Conservation (phyloP, 2,797 vertebrate genomes). For the Capromys pilorides region DNA sequence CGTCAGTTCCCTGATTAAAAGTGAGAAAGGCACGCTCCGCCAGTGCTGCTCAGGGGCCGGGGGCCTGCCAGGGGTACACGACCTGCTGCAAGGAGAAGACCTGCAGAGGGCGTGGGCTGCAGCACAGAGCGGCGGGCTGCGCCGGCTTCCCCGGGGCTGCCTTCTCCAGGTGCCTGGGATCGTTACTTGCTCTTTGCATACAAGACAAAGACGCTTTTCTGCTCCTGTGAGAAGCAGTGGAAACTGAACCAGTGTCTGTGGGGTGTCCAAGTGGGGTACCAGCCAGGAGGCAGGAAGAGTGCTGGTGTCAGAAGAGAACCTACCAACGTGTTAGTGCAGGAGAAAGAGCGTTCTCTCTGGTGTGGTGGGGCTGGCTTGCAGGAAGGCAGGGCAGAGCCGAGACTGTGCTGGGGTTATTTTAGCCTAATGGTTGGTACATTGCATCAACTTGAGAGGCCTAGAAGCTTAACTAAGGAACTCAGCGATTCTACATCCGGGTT, state of each 20-base stretch:
- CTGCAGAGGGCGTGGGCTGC: not conserved
- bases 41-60: not conserved
- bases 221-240: not conserved
- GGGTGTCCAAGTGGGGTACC: not conserved
- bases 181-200: not conserved
- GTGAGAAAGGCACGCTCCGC: not conserved
- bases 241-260: not conserved
- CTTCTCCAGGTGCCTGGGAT: not conserved
- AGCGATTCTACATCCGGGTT: too few relatives aligned
- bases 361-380: not conserved
- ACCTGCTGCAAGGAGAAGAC: not conserved
- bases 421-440: too few relatives aligned
- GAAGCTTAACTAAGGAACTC: too few relatives aligned
- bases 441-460: too few relatives aligned
- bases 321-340: not conserved
- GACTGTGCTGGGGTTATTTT: not conserved
- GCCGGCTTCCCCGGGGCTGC: not conserved
- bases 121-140: not conserved
- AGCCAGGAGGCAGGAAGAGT: constrained; percentile 29
- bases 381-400: not conserved
- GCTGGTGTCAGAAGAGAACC: not conserved
- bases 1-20: not conserved
- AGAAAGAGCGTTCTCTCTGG: not conserved
- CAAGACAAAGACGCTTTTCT: constrained; percentile 3
- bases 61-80: not conserved